A percentile compares a stretch with the other conserved stretches of the same genome.
Evolutionary conservation across 2,113 vertebrate genomes (phyloP).

Genomic region (Rattus rattus): DNA sequence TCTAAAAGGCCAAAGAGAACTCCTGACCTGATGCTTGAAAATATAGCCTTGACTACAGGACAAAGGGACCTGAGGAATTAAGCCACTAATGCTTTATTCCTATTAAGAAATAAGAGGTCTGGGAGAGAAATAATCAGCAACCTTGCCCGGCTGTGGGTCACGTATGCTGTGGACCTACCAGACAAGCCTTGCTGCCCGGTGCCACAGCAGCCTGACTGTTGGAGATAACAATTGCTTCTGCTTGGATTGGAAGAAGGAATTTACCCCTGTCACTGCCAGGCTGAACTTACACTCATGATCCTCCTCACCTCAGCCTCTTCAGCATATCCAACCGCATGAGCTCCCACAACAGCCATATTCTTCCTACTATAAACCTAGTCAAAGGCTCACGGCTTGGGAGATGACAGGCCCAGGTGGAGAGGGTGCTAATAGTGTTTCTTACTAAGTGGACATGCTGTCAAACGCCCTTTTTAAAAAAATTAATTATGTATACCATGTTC

Average conservation of each 20-base stretch:
- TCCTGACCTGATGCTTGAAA: background rate
- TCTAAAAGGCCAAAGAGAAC: constrained; percentile 32
- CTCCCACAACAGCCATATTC: background rate
- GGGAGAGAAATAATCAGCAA: background rate
- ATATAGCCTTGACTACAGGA: background rate
- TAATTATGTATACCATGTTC: too few relatives aligned
- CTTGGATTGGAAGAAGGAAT: background rate
- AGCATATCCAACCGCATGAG: background rate
- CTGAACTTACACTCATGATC: background rate
- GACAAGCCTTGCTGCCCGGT: background rate
- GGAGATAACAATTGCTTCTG: background rate
- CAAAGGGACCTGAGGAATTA: background rate
- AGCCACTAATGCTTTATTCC: constrained; percentile 16
- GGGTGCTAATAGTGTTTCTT: background rate
- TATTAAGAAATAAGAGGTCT: background rate
- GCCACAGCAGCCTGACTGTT: too few relatives aligned
- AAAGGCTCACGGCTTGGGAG: background rate
- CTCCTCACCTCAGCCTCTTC: background rate
- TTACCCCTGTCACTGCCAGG: background rate
- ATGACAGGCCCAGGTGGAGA: too few relatives aligned
- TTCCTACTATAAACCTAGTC: background rate
- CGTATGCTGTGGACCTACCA: background rate
- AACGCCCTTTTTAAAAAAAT: background rate
- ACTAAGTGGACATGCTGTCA: background rate
- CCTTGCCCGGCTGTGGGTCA: background rate